Conservation (phyloP, 92 coral and sea anemone species). For the Nematostella vectensis region DNA sequence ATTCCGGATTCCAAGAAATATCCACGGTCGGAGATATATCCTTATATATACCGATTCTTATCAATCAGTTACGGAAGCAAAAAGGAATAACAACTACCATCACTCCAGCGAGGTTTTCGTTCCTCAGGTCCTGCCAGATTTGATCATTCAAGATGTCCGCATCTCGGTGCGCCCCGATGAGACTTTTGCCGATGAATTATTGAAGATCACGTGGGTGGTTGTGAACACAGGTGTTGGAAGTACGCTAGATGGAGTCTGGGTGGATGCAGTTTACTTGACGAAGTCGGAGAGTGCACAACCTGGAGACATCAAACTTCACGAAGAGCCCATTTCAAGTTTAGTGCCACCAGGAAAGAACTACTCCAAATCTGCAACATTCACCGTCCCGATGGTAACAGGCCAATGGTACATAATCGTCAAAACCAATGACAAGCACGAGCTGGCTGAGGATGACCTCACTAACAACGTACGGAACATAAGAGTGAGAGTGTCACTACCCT, state of each 20-base stretch:
- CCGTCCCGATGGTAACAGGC: slow-evolving; percentile 34
- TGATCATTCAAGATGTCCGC: slow-evolving; percentile 21
- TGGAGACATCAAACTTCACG: slow-evolving; percentile 23
- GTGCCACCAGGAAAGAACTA: slow-evolving; percentile 28
- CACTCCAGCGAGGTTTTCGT: slow-evolving; percentile 12
- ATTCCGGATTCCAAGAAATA: slow-evolving; percentile 37
- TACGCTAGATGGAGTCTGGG: slow-evolving; percentile 30
- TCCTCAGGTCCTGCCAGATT: slow-evolving; percentile 45
- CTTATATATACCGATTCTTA: slow-evolving; percentile 35
- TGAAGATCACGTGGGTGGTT: slow-evolving; percentile 45
- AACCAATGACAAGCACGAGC: slow-evolving; percentile 21
- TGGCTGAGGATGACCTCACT: slow-evolving; percentile 19
- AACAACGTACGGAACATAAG: slow-evolving; percentile 32
- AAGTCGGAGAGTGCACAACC: slow-evolving; percentile 10
- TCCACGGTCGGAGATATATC: slow-evolving; percentile 28
- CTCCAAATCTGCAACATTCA: slow-evolving; percentile 20
- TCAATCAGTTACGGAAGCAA: slow-evolving; percentile 27
- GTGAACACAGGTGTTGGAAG: slow-evolving; percentile 44
- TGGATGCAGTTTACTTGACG: slow-evolving; percentile 38
- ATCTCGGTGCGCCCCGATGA: slow-evolving; percentile 4
- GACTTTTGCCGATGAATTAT: slow-evolving; percentile 20
- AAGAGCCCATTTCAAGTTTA: slow-evolving; percentile 1
- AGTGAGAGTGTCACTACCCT: slow-evolving; percentile 16
- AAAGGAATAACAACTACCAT: slow-evolving; percentile 23
- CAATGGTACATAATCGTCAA: slow-evolving; percentile 28